Conservation (phyloP, 2,113 vertebrate genomes). For the Entomyzon cyanotis region DNA sequence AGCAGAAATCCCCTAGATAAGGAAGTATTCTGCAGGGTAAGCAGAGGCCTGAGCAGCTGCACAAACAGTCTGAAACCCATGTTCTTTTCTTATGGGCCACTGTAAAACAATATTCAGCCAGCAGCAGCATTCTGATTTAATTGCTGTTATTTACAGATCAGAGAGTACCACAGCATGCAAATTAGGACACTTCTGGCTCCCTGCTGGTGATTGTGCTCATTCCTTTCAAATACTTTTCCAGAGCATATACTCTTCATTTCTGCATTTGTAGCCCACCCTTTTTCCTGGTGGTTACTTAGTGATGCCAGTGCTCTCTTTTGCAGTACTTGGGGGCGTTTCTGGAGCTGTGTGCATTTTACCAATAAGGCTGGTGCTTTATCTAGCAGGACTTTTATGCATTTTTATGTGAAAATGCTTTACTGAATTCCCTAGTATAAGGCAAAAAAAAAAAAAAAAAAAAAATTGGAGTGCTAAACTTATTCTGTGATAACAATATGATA, state of each 20-base stretch:
- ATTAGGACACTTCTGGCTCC: neutral
- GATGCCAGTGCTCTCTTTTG: neutral
- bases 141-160: slow-evolving; percentile 21
- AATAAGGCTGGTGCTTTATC: neutral
- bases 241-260: neutral
- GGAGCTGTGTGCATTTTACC: neutral
- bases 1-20: neutral
- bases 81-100: neutral
- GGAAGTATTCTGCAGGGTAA: neutral
- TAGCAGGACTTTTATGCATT: neutral
- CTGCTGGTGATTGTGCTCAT: neutral
- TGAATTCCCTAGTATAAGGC: neutral
- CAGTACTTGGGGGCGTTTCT: neutral
- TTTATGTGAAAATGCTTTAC: neutral
- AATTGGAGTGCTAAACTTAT: neutral
- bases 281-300: neutral
- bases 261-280: neutral
- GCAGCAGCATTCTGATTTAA: neutral
- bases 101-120: neutral
- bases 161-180: neutral
- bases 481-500: neutral
- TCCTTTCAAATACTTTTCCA: neutral
- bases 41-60: neutral
- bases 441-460: neutral
- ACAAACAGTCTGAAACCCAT: neutral